Base-by-base conservation (phyloP, 2,797 vertebrate genomes). In the Vultur gryphus region DNA sequence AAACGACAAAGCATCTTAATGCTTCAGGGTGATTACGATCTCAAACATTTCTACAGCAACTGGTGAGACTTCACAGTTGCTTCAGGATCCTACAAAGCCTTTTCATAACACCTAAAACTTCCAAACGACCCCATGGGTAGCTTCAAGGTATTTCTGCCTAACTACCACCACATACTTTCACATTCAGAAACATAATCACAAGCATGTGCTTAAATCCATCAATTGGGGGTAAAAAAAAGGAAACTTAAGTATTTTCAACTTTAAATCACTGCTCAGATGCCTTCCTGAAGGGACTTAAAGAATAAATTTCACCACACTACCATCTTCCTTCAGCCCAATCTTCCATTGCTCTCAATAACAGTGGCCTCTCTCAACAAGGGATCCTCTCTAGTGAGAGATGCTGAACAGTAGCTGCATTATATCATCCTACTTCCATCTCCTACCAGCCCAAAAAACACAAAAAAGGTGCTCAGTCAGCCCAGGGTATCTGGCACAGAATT, bases 211-310 rank as follows among this genome's bases (percentile, higher is more conserved):
- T 39, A 58, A 29, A 78, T 35, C 35, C 33, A 86, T 18, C 8
- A 15, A 43, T 0, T 16, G 16, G 10, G 9, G 8, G 1, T 3
- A 4, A 11, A 28, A 55, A 43, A 31, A 16, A 41, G 3, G 2
- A 46, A 76, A 25, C 35, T 15, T 1, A 41, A 20, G 3, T 44
- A 82, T 55, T 89, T 84, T 14, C 24, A 80, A 51, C 13, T 64
- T 75, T 59, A 78, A 75, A 71, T 62, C 13, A 58, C 69, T 39
- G 19, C 10, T 70, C 35, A 54, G 18, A 8, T 67, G 10, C 31
- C 8, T 9, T 46, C 7, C 80, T 61, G 33, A 90, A 87, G 10
- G 18, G 41, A 87, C 4, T 28, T 62, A 59, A 51, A 46, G 39
- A 51, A 48, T 16, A 6, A 35, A 84, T 41, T 86, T 67, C 49